Conservation (phyloP, 2,888 invertebrate species). For the Thecocarcelia acutangulata region DNA sequence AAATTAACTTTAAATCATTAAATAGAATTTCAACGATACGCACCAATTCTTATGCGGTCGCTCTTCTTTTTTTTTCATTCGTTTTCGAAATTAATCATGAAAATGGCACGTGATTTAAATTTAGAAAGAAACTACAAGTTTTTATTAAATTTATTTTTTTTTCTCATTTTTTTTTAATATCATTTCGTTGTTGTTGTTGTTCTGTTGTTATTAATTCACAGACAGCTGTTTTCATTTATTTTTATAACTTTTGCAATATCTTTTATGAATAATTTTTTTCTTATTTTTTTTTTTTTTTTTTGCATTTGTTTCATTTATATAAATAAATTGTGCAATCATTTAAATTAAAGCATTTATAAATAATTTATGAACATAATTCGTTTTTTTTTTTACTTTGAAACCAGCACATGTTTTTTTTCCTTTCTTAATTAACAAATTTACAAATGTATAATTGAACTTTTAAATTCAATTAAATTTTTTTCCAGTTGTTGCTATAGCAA, state of each 20-base stretch:
- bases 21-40: constrained; percentile 2
- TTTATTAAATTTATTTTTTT: constrained; percentile 16
- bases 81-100: constrained; percentile 77
- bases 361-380: constrained; percentile 36
- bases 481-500: not conserved
- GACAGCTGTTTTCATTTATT: constrained; percentile 55
- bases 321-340: constrained; percentile 66
- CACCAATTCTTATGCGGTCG: constrained; percentile 45
- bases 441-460: constrained; percentile 7
- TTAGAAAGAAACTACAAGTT: constrained; percentile 57
- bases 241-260: constrained; percentile 24
- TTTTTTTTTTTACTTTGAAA: constrained; percentile 6
- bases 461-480: constrained; percentile 28
- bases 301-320: constrained; percentile 16
- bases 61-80: constrained; percentile 67
- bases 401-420: not conserved
- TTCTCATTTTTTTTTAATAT: not conserved
- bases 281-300: no score
- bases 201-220: constrained; percentile 48
- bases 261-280: constrained; percentile 9
- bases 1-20: not conserved
- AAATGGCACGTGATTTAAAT: constrained; percentile 74
- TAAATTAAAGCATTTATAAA: constrained; percentile 56
- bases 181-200: constrained; percentile 21
- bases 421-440: constrained; percentile 25